Base-by-base conservation (phyloP, 2,797 vertebrate genomes). In the Phataginus tricuspis region DNA sequence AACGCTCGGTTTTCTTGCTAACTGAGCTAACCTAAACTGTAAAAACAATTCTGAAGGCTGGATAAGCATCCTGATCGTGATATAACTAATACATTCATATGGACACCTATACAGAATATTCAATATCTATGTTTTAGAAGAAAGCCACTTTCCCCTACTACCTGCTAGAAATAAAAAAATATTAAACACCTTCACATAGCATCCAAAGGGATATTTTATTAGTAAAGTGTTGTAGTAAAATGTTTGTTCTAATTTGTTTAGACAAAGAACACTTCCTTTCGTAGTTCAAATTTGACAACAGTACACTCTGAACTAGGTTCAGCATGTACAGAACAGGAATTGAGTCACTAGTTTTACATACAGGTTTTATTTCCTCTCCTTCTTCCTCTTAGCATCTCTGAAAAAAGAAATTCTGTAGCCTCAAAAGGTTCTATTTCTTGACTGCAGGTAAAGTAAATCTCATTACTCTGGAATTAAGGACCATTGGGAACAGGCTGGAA, bases 261-360 rank as follows among this genome's bases (percentile, higher is more conserved):
- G 87, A 71, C 63, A 87, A 91, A 87, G 71, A 83, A 77, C 80
- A 91, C 49, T 95, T 91, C 95, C 94, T 96, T 61, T 72, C 29
- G 23, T 25, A 25, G 68, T 49, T 69, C 23, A 64, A 4, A 11
- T 71, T 53, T 94, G 59, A 86, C 19, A 55, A 45, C 0, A 69
- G 93, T 2, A 94, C 86, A 74, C 7, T 2, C 57, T 86, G 91
- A 82, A 85, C 91, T 71, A 85, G 59, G 94, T 64, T 37, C 78
- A 80, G 7, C 0, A 9, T 10, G 68, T 75, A 64, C 77, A 4
- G 82, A 5, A 57, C 0, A 0, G 31, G 53, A 79, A 88, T 19
- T 63, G 85, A 82, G 61, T 85, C 90, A 91, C 27, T 14, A 9
- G 69, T 51, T 68, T 74, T 27, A 59, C 39, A 23, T 9, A 21